Evolutionary conservation across 2,888 invertebrate species (phyloP), one percentile per base, ranked within the genome.

Genomic region (Acanthosepion pharaonis): DNA sequence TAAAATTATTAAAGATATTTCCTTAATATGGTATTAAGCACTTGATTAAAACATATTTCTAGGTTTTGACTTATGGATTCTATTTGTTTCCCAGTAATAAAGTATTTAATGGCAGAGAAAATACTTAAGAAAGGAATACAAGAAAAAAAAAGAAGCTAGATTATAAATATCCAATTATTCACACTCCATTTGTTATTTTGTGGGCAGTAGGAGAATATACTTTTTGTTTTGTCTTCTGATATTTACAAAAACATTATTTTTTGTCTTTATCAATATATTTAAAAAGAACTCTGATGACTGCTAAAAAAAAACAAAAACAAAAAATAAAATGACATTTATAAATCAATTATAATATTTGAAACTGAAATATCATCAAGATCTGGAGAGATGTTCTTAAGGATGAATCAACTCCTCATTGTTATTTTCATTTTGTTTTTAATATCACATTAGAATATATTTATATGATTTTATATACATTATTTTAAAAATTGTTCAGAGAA

Each of bases 191-290:
- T 78, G 11, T 78, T n/a, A n/a, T n/a, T 78, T 78, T 78, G 78
- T 78, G 78, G 78, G 78, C 78, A 78, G 78, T 78, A 78, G 78
- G 78, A 78, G 78, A 78, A 78, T 78, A 78, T 78, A 78, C 78
- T n/a, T 78, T 78, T 78, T n/a, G 78, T 78, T 78, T 33, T 33
- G n/a, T 78, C 78, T 78, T 78, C 20, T 78, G n/a, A 15, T 78
- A 78, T 78, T 78, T 78, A 78, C 78, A 78, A 25, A 23, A 64
- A n/a, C 15, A 78, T 28, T n/a, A 78, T 78, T 78, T 28, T 28
- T 78, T n/a, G 78, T 78, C 15, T 78, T 78, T n/a, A n/a, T 78
- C n/a, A n/a, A 8, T 78, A n/a, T 8, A 78, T n/a, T 78, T 28
- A 78, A n/a, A 78, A 78, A n/a, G 20, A n/a, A 78, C 3, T n/a